phyloP scores from a whole-genome alignment of 2,113 vertebrate genomes.

The Greenwoodochromis staneri region DNA sequence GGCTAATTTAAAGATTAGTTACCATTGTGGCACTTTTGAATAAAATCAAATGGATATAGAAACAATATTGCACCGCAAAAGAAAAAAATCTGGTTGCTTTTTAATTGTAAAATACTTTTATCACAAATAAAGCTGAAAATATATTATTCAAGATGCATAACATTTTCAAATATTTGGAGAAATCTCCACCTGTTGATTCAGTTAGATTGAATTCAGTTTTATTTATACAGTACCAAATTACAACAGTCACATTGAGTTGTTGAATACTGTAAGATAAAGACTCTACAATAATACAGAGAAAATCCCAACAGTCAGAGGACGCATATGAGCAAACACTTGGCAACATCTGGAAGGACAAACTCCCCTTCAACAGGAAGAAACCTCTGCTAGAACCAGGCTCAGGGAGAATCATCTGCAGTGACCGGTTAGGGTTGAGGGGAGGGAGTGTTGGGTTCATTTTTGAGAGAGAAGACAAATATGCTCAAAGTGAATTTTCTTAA shows the following conservation, averaged over 20 bases:
- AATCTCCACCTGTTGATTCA: not conserved
- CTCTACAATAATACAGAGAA: not conserved
- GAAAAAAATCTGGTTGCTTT: not conserved
- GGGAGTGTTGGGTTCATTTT: not conserved
- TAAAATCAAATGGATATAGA: not conserved
- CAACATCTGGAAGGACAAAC: not conserved
- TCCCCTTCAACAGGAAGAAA: not conserved
- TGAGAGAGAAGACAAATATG: not conserved
- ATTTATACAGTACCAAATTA: not conserved
- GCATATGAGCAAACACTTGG: not conserved
- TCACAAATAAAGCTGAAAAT: accelerated
- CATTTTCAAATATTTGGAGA: not conserved
- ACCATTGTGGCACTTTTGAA: not conserved
- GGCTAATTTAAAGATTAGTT: not conserved
- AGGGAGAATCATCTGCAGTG: not conserved
- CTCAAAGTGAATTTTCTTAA: not conserved
- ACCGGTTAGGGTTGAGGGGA: not conserved
- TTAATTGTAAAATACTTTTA: not conserved
- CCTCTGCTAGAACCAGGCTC: not conserved
- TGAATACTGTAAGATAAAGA: not conserved
- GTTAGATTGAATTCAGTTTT: not conserved
- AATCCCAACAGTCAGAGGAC: not conserved
- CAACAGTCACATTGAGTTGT: accelerated
- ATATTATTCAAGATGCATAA: not conserved
- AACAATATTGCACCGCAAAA: accelerated